A percentile compares a stretch with the other conserved stretches of the same genome.
Conservation (phyloP, 2,797 vertebrate species). For the Characodon lateralis region DNA sequence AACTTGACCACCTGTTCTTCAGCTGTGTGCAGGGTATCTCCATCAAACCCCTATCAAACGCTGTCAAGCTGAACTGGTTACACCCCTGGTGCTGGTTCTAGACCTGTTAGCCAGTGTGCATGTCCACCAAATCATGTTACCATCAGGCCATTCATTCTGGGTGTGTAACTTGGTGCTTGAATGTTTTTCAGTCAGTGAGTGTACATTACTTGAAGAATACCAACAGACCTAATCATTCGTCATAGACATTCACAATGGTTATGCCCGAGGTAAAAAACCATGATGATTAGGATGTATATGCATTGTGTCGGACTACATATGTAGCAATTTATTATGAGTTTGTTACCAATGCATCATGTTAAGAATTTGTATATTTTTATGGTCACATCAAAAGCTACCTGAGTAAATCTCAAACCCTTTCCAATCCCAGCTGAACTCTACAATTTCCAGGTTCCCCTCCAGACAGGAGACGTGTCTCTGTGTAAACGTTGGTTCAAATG, state of each 20-base stretch:
- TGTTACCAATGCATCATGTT: neutral
- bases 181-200: neutral
- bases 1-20: neutral
- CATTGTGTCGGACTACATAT: neutral
- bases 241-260: neutral
- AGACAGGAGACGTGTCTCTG: neutral
- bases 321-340: conserved; percentile 24
- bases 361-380: neutral
- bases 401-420: conserved; percentile 9
- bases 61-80: neutral
- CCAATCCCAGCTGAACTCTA: neutral
- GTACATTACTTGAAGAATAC: neutral
- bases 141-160: neutral
- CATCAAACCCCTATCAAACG: neutral
- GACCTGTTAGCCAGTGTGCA: neutral
- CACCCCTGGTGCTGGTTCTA: conserved; percentile 3
- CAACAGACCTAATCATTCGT: neutral
- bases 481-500: neutral
- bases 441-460: neutral
- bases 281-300: neutral
- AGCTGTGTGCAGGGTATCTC: neutral
- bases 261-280: no score
- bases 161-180: neutral
- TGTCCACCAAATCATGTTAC: neutral
- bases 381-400: neutral